These are phyloP conservation scores for Dasyornis broadbenti DNA, from an alignment of 2,113 vertebrate genomes.

Conservation along the genomic window DNA sequence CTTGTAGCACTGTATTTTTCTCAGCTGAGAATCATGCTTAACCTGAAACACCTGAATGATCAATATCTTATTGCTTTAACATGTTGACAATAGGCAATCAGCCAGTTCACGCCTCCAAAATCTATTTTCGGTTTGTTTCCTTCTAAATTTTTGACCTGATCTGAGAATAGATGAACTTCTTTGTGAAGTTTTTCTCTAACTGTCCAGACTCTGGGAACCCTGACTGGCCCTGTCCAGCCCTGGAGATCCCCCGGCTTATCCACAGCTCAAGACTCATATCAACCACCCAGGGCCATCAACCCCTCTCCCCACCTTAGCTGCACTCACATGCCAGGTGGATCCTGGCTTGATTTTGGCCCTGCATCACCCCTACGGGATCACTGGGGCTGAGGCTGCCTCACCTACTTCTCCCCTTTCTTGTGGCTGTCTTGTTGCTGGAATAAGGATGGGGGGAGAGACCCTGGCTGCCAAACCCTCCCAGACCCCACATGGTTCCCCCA, in stretches of 20 bases:
- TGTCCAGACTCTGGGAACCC: background rate
- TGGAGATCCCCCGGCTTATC: fast-evolving
- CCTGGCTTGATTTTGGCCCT: background rate
- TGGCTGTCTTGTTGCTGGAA: background rate
- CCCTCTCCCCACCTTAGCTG: background rate
- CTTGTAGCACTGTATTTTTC: background rate
- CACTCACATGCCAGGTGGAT: background rate
- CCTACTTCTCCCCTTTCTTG: background rate
- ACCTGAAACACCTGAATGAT: background rate
- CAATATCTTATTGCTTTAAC: background rate
- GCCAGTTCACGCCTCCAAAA: background rate
- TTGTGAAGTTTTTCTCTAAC: background rate
- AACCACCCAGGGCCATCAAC: fast-evolving
- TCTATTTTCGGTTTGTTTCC: fast-evolving
- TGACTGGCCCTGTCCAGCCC: fast-evolving
- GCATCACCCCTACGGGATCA: background rate
- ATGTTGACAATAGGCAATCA: background rate
- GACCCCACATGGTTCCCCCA: fast-evolving
- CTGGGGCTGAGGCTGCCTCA: background rate
- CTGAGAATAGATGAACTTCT: background rate
- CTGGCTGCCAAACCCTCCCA: background rate
- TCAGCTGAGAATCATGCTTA: background rate
- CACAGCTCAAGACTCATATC: background rate
- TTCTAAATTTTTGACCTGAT: background rate
- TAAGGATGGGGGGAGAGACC: background rate